Percentiles rank a stretch among this genome's conserved stretches.
Evolutionary conservation across 2,113 vertebrate genomes (phyloP).

Genomic region (Anas platyrhynchos): DNA sequence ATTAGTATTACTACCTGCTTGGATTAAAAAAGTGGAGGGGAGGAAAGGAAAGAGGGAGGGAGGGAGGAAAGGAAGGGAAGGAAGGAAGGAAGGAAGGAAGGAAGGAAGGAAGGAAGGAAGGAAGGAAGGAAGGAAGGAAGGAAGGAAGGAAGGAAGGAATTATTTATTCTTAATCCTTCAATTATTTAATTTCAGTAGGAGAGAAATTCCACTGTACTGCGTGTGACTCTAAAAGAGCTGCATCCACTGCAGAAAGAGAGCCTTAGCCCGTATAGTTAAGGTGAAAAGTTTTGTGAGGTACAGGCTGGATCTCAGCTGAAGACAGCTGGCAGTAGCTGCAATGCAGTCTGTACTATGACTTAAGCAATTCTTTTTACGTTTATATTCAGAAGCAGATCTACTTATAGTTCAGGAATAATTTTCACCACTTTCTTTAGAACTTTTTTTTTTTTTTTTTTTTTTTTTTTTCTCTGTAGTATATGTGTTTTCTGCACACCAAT

Average conservation of each 20-base stretch:
- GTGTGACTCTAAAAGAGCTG: not conserved
- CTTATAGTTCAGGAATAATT: not conserved
- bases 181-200: not conserved
- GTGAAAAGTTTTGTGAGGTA: not conserved
- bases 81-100: too few relatives aligned
- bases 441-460: not conserved
- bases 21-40: not conserved
- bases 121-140: too few relatives aligned
- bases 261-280: not conserved
- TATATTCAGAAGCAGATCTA: not conserved
- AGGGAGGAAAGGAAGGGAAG: too few relatives aligned
- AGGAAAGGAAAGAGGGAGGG: too few relatives aligned
- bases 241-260: not conserved
- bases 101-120: too few relatives aligned
- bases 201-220: not conserved
- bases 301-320: not conserved
- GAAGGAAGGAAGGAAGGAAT: too few relatives aligned
- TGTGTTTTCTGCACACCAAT: not conserved
- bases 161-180: not conserved
- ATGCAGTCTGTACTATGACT: not conserved
- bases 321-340: not conserved
- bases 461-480: not conserved
- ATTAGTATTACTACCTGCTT: not conserved
- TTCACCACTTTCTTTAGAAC: not conserved
- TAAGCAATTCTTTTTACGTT: not conserved